Evolutionary conservation across 2,797 vertebrate genomes (phyloP).

Genomic region (Trachurus trachurus): DNA sequence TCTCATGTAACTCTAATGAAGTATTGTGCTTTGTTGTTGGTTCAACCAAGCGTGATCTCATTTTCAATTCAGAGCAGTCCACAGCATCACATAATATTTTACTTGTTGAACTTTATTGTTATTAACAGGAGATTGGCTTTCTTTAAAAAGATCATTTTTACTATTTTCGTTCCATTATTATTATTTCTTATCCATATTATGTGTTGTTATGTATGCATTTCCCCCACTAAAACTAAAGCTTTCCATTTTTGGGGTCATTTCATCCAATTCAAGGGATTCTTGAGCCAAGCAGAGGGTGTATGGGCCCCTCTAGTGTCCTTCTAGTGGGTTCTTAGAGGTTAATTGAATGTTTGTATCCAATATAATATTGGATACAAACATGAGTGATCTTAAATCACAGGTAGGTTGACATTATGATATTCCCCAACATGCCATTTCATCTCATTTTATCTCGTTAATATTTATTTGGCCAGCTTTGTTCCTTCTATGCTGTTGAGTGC

Average conservation of each 20-base stretch:
- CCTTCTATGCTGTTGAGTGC: background rate
- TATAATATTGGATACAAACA: background rate
- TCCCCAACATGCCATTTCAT: background rate
- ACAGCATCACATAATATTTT: background rate
- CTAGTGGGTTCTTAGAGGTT: constrained; percentile 27
- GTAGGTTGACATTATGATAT: background rate
- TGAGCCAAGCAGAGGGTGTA: constrained; percentile 20
- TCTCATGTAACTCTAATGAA: background rate
- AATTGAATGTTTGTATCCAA: too few species aligned
- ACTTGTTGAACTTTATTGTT: background rate
- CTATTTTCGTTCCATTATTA: too few species aligned
- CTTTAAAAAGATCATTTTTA: too few species aligned
- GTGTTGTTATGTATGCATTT: background rate
- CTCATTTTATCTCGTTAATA: background rate
- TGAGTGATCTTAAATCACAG: constrained; percentile 32
- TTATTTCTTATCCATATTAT: background rate
- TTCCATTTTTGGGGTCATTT: constrained; percentile 9
- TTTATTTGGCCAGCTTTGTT: background rate
- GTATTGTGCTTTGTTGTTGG: background rate
- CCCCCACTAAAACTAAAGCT: background rate
- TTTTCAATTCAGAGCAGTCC: background rate
- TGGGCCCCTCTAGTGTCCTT: constrained; percentile 32
- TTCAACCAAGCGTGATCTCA: background rate
- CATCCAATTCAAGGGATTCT: constrained; percentile 2
- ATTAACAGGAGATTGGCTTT: too few species aligned